Conservation (phyloP, 2,797 vertebrate genomes). For the Clarias pachynema region DNA sequence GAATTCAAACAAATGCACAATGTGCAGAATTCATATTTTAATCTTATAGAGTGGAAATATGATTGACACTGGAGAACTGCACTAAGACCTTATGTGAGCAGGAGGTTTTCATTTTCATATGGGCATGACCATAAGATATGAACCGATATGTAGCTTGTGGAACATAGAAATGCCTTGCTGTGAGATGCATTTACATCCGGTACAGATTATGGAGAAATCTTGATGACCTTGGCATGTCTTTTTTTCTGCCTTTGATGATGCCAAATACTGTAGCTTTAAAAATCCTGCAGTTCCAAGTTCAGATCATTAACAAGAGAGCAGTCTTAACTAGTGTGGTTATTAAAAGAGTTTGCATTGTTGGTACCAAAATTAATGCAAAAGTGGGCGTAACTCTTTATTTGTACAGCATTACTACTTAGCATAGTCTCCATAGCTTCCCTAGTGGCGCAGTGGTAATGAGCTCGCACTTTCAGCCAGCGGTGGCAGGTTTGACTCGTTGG, state of each 20-base stretch:
- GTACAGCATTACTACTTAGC: too few species aligned
- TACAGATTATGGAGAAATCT: not conserved
- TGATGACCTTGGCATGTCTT: not conserved
- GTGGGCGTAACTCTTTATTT: too few species aligned
- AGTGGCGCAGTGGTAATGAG: too few species aligned
- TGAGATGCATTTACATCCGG: not conserved
- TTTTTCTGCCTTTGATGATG: not conserved
- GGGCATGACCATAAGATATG: not conserved
- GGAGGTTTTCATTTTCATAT: not conserved
- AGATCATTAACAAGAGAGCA: not conserved
- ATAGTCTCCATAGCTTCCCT: too few species aligned
- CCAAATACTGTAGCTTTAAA: not conserved
- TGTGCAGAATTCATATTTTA: not conserved
- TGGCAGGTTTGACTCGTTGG: too few species aligned
- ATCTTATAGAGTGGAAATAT: not conserved
- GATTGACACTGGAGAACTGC: not conserved
- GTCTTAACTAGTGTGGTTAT: not conserved
- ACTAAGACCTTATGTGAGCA: not conserved
- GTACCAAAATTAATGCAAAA: too few species aligned
- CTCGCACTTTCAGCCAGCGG: too few species aligned
- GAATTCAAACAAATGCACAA: too few species aligned
- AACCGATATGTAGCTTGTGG: not conserved
- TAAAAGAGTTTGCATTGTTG: not conserved
- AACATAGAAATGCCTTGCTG: not conserved
- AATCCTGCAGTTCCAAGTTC: not conserved